phyloP scores from a whole-genome alignment of 2,797 vertebrate genomes.

The Erethizon dorsatum region DNA sequence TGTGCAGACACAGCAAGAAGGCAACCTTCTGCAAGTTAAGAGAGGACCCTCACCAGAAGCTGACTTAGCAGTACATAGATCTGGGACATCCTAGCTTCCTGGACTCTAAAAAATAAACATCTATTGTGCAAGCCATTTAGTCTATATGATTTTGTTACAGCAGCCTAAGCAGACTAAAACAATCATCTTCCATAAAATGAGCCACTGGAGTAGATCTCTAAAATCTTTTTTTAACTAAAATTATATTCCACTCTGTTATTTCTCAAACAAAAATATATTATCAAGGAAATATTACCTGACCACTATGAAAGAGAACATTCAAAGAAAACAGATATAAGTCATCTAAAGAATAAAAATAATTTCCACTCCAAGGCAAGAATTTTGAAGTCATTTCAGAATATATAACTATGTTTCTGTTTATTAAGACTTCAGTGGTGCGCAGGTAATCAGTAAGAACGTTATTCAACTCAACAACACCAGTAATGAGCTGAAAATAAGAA shows the following conservation, averaged over 20 bases:
- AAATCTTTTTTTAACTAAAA: neutral
- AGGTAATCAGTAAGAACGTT: neutral
- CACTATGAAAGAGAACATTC: neutral
- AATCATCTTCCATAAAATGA: neutral
- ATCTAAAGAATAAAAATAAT: neutral
- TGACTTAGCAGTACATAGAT: neutral
- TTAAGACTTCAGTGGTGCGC: neutral
- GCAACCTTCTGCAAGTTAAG: neutral
- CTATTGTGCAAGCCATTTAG: neutral
- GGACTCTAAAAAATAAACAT: neutral
- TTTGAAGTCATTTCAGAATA: conserved; percentile 9
- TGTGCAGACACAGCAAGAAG: neutral
- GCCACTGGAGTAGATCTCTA: neutral
- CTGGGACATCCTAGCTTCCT: neutral
- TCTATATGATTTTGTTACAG: neutral
- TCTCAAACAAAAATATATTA: conserved; percentile 14
- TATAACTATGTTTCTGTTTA: neutral
- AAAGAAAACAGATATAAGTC: neutral
- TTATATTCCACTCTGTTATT: neutral
- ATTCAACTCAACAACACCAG: neutral
- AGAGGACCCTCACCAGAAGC: neutral
- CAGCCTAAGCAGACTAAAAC: neutral
- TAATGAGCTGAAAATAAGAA: neutral
- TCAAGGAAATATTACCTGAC: neutral
- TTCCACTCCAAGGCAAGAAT: conserved; percentile 4